Percentiles rank a stretch among this genome's conserved stretches.
phyloP scores from a whole-genome alignment of 1,140 invertebrate genomes.

The Hypothenemus hampei region DNA sequence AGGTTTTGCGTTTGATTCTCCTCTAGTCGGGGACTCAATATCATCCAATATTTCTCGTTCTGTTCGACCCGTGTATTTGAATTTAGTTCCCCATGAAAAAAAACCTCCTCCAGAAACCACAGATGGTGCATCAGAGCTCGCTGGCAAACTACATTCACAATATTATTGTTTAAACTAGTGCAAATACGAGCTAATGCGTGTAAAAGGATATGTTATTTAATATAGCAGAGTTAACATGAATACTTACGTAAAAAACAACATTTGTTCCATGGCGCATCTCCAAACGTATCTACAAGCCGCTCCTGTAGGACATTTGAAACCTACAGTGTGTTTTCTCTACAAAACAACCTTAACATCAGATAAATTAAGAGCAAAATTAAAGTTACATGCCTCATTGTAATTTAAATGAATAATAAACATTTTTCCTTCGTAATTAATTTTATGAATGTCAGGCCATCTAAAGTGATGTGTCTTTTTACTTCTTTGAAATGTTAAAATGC shows the following conservation, averaged over 20 bases:
- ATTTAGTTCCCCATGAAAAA: slow-evolving; percentile 91
- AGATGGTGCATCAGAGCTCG: slow-evolving; percentile 77
- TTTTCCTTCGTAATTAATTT: slow-evolving; percentile 96
- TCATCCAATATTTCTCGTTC: slow-evolving; percentile 83
- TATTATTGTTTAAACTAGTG: slow-evolving; percentile 19
- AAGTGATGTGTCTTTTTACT: slow-evolving; percentile 90
- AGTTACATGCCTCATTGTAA: slow-evolving; percentile 52
- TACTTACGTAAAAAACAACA: slow-evolving; percentile 95
- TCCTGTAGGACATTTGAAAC: slow-evolving; percentile 89
- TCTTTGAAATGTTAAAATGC: slow-evolving; percentile 92
- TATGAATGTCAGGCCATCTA: slow-evolving; percentile 91
- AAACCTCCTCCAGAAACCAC: slow-evolving; percentile 89
- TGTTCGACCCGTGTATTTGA: slow-evolving; percentile 84
- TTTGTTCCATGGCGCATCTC: slow-evolving; percentile 94
- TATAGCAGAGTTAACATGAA: background rate
- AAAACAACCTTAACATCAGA: slow-evolving; percentile 45
- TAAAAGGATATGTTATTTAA: background rate
- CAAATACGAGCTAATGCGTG: slow-evolving; percentile 7
- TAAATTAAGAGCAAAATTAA: background rate
- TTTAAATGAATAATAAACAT: slow-evolving; percentile 95
- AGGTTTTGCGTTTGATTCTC: slow-evolving; percentile 56
- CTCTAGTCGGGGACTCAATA: slow-evolving; percentile 51
- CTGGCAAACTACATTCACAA: slow-evolving; percentile 62
- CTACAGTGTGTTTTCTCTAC: slow-evolving; percentile 96
- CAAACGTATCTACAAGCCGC: slow-evolving; percentile 90